phyloP scores from a whole-genome alignment of 1,140 invertebrate species.

The Drosophila equinoxialis region DNA sequence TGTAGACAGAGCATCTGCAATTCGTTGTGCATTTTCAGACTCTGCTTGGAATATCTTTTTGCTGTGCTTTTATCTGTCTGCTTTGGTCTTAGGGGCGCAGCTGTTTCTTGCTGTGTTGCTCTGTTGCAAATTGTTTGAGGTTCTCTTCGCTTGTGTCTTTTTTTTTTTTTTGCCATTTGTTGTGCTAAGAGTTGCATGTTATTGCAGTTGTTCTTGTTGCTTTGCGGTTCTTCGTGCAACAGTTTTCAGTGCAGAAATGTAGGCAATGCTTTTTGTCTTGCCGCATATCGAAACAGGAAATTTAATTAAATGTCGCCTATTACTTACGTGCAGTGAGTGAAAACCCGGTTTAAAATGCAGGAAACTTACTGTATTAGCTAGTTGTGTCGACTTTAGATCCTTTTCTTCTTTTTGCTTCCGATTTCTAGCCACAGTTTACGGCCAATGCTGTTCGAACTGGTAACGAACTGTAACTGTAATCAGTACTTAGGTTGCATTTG shows the following conservation, averaged over 20 bases:
- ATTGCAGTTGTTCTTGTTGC: slow-evolving; percentile 45
- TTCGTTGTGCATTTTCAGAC: not conserved
- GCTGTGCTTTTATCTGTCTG: slow-evolving; percentile 14
- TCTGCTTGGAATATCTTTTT: not conserved
- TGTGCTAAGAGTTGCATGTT: slow-evolving; percentile 43
- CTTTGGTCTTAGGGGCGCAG: slow-evolving; percentile 45
- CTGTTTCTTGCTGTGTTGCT: slow-evolving; percentile 67
- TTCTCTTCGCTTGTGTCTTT: slow-evolving; percentile 34
- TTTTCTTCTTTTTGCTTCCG: slow-evolving; percentile 30
- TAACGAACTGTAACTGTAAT: slow-evolving; percentile 52
- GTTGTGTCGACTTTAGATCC: not conserved
- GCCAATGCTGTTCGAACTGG: slow-evolving; percentile 15
- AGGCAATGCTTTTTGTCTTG: slow-evolving; percentile 53
- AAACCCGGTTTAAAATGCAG: too few species aligned
- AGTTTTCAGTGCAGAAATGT: slow-evolving; percentile 59
- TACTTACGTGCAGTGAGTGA: slow-evolving; percentile 17
- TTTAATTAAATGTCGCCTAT: slow-evolving; percentile 71
- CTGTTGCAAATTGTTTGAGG: slow-evolving; percentile 56
- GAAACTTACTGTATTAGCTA: slow-evolving; percentile 3
- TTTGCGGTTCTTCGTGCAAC: slow-evolving; percentile 66
- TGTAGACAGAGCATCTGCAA: slow-evolving; percentile 6
- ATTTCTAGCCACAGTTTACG: slow-evolving; percentile 13
- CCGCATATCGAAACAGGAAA: slow-evolving; percentile 58
- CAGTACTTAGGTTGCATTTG: slow-evolving; percentile 52
- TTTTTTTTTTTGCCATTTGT: slow-evolving; percentile 18